Conservation (phyloP, 2,797 vertebrate genomes). For the Lacerta bilineata region DNA sequence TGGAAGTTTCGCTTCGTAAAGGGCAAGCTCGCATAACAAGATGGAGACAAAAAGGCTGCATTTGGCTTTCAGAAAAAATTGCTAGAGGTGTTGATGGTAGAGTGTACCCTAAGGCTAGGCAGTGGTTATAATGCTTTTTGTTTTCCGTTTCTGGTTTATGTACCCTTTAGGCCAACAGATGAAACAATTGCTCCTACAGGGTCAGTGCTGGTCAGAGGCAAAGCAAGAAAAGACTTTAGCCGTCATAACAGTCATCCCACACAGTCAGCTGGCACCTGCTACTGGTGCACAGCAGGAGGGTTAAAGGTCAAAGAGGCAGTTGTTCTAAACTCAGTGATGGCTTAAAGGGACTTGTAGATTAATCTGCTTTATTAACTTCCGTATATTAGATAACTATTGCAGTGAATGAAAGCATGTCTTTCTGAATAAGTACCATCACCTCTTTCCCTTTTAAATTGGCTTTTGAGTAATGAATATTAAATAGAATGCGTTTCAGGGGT, state of each 20-base stretch:
- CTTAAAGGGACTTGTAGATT: conserved; percentile 93
- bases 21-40: conserved; percentile 57
- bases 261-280: conserved; percentile 90
- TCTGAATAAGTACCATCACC: conserved; percentile 84
- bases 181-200: conserved; percentile 85
- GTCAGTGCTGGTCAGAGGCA: conserved; percentile 88
- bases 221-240: conserved; percentile 82
- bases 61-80: conserved; percentile 63
- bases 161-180: conserved; percentile 84
- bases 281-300: conserved; percentile 92
- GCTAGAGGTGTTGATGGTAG: conserved; percentile 78
- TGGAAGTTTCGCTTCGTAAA: conserved; percentile 43
- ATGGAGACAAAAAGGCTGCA: conserved; percentile 68
- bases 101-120: conserved; percentile 82
- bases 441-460: conserved; percentile 86
- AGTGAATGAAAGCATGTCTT: conserved; percentile 84
- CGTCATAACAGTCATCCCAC: too few relatives aligned
- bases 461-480: conserved; percentile 87
- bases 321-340: conserved; percentile 88
- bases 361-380: conserved; percentile 98
- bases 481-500: conserved; percentile 82
- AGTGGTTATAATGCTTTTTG: conserved; percentile 84
- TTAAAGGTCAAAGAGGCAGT: conserved; percentile 97
- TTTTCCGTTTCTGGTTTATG: conserved; percentile 84
- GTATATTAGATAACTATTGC: conserved; percentile 88